phyloP scores from a whole-genome alignment of 2,888 invertebrate species.

The Aelia acuminata region DNA sequence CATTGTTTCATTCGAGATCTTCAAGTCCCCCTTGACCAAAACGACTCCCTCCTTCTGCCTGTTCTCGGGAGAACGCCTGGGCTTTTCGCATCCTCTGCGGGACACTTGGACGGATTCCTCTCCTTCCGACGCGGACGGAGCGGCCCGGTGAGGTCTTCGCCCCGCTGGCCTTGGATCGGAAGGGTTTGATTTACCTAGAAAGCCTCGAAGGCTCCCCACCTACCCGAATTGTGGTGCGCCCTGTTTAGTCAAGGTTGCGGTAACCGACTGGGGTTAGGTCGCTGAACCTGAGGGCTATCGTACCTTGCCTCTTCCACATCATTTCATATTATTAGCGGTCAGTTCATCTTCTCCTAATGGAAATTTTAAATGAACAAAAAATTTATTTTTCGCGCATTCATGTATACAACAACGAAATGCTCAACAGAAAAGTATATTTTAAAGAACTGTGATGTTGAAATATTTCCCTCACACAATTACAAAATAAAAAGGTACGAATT shows the following conservation, averaged over 20 bases:
- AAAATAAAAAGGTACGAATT: no score
- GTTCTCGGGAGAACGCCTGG: not conserved
- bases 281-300: slow-evolving; percentile 5
- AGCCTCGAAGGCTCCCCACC: slow-evolving; percentile 26
- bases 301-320: not conserved
- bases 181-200: slow-evolving; percentile 40
- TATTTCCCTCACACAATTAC: no score
- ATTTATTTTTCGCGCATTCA: no score
- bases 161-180: slow-evolving; percentile 19
- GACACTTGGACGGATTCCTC: slow-evolving; percentile 36
- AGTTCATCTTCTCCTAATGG: no score
- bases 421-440: no score
- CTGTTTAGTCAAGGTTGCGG: slow-evolving; percentile 36
- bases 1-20: not conserved
- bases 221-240: slow-evolving; percentile 35
- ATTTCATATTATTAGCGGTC: not conserved
- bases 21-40: not conserved
- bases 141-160: not conserved
- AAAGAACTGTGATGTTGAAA: no score
- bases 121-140: not conserved
- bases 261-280: slow-evolving; percentile 18
- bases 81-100: not conserved
- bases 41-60: not conserved
- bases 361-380: no score
- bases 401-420: no score